Evolutionary conservation across 2,888 invertebrate species (phyloP), one percentile per base, ranked within the genome.

Genomic region (Capitulum mitella): DNA sequence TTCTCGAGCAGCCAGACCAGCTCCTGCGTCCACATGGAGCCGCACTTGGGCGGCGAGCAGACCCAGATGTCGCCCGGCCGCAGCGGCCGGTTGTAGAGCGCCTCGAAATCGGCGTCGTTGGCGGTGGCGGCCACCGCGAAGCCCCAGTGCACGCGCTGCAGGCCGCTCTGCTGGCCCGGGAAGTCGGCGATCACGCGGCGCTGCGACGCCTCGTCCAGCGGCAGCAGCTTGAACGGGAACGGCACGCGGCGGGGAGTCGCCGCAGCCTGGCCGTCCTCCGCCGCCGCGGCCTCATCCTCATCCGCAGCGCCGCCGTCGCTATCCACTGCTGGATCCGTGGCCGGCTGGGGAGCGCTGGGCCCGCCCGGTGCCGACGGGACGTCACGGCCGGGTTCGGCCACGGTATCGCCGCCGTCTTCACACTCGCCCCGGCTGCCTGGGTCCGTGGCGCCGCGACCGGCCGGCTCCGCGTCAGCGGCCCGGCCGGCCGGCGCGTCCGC

Each of bases 11-110:
- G 75, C 75, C 75, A 75, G 29, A 75, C 75, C 29, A 75, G 43
- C 75, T 75, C 75, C 46, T 75, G 75, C 0, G 75, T 75, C 75
- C 75, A 75, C 75, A 75, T 75, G 46, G 75, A 75, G 75, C 75
- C 75, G 46, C 75, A 75, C 46, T 75, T 75, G n/a, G 75, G 75
- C 12, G 75, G 75, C 29, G 75, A 75, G 75, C 43, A 46, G 26
- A 75, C 29, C 75, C 75, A 75, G 16, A 75, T n/a, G 46, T 75
- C 75, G 29, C 46, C 75, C 14, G 12, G 16, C 46, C 14, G 43
- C 75, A 32, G 75, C 75, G n/a, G 43, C 46, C 26, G 75, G 46
- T 32, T 43, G 46, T 46, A 46, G 46, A 22, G 19, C 14, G n/a
- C 75, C 5, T 8, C 29, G 29, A 75, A 29, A 16, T 75, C 75